Evolutionary conservation across 2,113 vertebrate genomes (phyloP).

Genomic region (Callorhinus ursinus): DNA sequence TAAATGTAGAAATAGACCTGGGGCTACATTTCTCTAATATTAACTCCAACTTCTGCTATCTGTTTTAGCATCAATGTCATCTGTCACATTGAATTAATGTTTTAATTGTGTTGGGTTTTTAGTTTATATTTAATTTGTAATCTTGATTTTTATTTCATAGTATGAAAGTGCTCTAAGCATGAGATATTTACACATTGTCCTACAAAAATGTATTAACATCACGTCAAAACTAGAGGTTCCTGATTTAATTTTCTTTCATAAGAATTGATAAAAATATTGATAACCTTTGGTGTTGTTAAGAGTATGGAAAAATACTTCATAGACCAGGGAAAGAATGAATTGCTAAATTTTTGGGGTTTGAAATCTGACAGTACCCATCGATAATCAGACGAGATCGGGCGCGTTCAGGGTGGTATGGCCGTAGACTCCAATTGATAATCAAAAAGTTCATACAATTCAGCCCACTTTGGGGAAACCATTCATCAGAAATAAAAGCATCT

Average conservation of each 20-base stretch:
- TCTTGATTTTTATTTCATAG: not conserved
- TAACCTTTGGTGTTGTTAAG: not conserved
- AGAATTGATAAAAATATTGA: not conserved
- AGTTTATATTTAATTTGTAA: not conserved
- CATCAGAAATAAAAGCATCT: not conserved
- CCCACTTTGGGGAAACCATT: not conserved
- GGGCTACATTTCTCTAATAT: not conserved
- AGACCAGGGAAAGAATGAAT: not conserved
- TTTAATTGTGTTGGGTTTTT: conserved; percentile 1
- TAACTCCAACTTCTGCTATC: not conserved
- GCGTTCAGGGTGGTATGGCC: too few relatives aligned
- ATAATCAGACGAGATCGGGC: not conserved
- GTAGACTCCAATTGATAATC: not conserved
- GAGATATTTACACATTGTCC: not conserved
- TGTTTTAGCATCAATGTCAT: conserved; percentile 50
- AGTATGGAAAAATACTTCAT: not conserved
- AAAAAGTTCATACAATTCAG: not conserved
- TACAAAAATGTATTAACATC: not conserved
- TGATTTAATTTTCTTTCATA: not conserved
- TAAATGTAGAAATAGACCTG: conserved; percentile 1
- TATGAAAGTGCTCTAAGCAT: not conserved
- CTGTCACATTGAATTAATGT: conserved; percentile 28
- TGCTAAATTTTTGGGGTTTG: not conserved
- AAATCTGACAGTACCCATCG: not conserved
- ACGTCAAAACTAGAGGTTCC: not conserved